A percentile compares a stretch with the other conserved stretches of the same genome.
These are phyloP conservation scores for Triplophysa dalaica DNA, from an alignment of 2,113 vertebrate genomes.

Conservation along the genomic window DNA sequence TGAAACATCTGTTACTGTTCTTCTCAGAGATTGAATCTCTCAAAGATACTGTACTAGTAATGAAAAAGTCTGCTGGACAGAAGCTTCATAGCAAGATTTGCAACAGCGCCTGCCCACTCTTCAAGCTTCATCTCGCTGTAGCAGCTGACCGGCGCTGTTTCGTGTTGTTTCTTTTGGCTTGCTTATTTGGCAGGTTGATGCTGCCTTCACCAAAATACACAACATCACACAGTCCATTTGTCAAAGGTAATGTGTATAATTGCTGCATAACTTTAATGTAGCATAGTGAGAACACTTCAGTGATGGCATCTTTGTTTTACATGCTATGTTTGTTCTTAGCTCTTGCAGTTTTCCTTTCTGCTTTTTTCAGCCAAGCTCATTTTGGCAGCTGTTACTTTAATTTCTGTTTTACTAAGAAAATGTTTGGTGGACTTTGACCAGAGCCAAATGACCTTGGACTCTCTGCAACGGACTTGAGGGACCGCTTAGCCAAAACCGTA, in stretches of 20 bases:
- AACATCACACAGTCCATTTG: slow-evolving; percentile 58
- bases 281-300: slow-evolving; percentile 59
- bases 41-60: slow-evolving; percentile 54
- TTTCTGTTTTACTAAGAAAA: slow-evolving; percentile 71
- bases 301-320: slow-evolving; percentile 47
- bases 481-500: slow-evolving; percentile 73
- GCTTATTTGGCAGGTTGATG: slow-evolving; percentile 60
- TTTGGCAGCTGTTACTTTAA: slow-evolving; percentile 66
- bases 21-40: slow-evolving; percentile 49
- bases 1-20: slow-evolving; percentile 32
- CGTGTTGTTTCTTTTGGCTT: slow-evolving; percentile 61
- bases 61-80: slow-evolving; percentile 58
- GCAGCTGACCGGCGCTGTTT: slow-evolving; percentile 53
- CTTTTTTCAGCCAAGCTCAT: slow-evolving; percentile 22
- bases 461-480: slow-evolving; percentile 62
- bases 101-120: slow-evolving; percentile 43
- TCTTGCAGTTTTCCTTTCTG: background rate
- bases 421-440: slow-evolving; percentile 66
- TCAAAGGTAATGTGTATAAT: slow-evolving; percentile 65
- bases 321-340: slow-evolving; percentile 44
- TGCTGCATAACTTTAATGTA: slow-evolving; percentile 59
- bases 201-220: slow-evolving; percentile 66
- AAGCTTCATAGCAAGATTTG: slow-evolving; percentile 58
- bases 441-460: slow-evolving; percentile 75
- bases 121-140: slow-evolving; percentile 55